Evolutionary conservation across 1,140 invertebrate species (phyloP).

Genomic region (Bombus confusus): DNA sequence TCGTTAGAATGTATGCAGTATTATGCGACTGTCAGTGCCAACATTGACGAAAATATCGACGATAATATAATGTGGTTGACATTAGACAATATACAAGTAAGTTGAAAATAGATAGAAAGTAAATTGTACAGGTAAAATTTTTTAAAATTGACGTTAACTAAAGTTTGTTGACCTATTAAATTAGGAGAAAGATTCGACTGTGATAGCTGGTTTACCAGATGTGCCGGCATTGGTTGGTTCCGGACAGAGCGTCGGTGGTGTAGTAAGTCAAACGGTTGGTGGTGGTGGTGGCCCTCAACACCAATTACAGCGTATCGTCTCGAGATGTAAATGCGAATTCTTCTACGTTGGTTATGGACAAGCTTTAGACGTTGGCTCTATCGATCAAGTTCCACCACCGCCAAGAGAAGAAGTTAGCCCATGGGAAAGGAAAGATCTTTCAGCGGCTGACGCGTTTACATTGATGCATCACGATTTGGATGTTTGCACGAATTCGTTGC

Average conservation of each 20-base stretch:
- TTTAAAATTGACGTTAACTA: neutral
- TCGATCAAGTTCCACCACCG: slow-evolving; percentile 86
- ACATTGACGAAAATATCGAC: slow-evolving; percentile 89
- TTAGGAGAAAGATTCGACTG: slow-evolving; percentile 89
- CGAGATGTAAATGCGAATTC: slow-evolving; percentile 98
- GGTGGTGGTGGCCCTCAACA: slow-evolving; percentile 85
- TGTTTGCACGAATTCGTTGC: slow-evolving; percentile 97
- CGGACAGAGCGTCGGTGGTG: slow-evolving; percentile 97
- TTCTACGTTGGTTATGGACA: slow-evolving; percentile 98
- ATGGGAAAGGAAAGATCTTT: slow-evolving; percentile 89
- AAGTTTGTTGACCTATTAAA: neutral
- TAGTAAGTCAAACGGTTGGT: slow-evolving; percentile 95
- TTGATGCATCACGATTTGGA: slow-evolving; percentile 99
- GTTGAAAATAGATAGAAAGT: neutral
- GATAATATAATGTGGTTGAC: slow-evolving; percentile 98
- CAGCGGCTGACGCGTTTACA: slow-evolving; percentile 97
- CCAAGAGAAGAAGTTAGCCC: slow-evolving; percentile 88
- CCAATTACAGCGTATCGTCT: slow-evolving; percentile 97
- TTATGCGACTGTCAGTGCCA: slow-evolving; percentile 96
- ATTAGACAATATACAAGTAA: slow-evolving; percentile 92
- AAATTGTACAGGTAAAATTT: neutral
- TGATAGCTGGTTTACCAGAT: slow-evolving; percentile 90
- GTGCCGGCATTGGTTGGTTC: slow-evolving; percentile 95
- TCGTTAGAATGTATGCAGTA: slow-evolving; percentile 99
- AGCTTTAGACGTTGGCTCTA: slow-evolving; percentile 87